Evolutionary conservation across 2,888 invertebrate species (phyloP), one percentile per base, ranked within the genome.

Genomic region (Ashinkailepas kermadecensis): DNA sequence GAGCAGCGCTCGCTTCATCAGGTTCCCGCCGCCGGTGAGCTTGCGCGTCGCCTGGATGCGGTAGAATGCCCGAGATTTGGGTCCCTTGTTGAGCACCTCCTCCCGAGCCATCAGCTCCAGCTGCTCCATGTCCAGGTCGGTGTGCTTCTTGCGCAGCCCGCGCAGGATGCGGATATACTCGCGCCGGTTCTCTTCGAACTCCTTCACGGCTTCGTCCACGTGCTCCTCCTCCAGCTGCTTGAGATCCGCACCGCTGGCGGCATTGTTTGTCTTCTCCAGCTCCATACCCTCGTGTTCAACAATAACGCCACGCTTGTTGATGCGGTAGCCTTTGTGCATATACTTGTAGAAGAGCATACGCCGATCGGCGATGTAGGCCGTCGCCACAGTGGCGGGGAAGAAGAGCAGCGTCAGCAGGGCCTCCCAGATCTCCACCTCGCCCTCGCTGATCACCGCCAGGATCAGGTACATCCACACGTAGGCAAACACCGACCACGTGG

Each of bases 391-490:
- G 58, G 95, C 91, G 7, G 99, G 99, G 89, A 99, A 99, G 90
- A 98, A 98, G 78, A 94, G 88, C 88, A 99, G 96, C 3, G 99
- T 99, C 74, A 99, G 89, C 54, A 97, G 88, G 0, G 95, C 97
- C 88, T 99, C 99, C 99, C 99, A 99, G 21, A 99, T 93, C 85
- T 97, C 95, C 13, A 98, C 94, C 15, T 92, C 92, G 54, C 94
- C 95, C 0, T 93, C 93, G 67, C 96, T 94, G 85, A 94, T 92
- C 80, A 95, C 92, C 74, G 95, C 94, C 81, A 99, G 90, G 86
- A 99, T 99, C 82, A 97, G 88, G 88, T 98, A 99, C 82, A 99
- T 91, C 99, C 99, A 99, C 81, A 99, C 93, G 88, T 99, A 99
- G 74, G 99, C 99, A 87, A 99, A 98, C 81, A 99, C 91, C 80